Evolutionary conservation across 2,797 vertebrate species (phyloP).

Genomic region (Ctenosaura bakeri): DNA sequence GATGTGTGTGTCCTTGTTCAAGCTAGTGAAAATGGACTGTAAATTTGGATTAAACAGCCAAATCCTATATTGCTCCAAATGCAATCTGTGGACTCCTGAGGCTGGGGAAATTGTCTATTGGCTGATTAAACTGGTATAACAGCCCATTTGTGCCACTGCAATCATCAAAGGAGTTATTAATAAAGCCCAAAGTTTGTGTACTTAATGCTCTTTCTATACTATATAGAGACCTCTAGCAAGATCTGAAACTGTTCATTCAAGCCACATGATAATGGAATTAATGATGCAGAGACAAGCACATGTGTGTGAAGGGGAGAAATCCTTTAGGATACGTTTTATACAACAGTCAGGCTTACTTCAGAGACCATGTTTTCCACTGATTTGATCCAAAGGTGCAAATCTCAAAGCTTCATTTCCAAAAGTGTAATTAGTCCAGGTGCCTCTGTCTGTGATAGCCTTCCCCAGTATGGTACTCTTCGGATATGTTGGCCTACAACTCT

Average conservation of each 20-base stretch:
- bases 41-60: slow-evolving; percentile 52
- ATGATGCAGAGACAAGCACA: background rate
- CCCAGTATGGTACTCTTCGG: background rate
- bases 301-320: background rate
- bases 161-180: background rate
- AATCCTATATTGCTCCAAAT: slow-evolving; percentile 17
- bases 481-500: background rate
- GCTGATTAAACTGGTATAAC: slow-evolving; percentile 33
- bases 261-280: background rate
- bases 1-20: slow-evolving; percentile 41
- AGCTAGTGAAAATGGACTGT: slow-evolving; percentile 55
- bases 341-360: background rate
- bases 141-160: slow-evolving; percentile 23
- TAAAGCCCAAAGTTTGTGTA: slow-evolving; percentile 18
- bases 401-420: background rate
- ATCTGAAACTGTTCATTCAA: slow-evolving; percentile 12
- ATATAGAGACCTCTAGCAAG: background rate
- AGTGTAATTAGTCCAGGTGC: background rate
- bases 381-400: background rate
- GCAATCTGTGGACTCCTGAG: slow-evolving; percentile 20
- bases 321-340: slow-evolving; percentile 17
- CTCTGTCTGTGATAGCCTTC: background rate
- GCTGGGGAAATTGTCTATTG: slow-evolving; percentile 28
- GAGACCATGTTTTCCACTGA: background rate
- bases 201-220: slow-evolving; percentile 25